Percentiles rank a stretch among this genome's conserved stretches.
Evolutionary conservation across 2,113 vertebrate genomes (phyloP).

Genomic region (Myotis brandtii): DNA sequence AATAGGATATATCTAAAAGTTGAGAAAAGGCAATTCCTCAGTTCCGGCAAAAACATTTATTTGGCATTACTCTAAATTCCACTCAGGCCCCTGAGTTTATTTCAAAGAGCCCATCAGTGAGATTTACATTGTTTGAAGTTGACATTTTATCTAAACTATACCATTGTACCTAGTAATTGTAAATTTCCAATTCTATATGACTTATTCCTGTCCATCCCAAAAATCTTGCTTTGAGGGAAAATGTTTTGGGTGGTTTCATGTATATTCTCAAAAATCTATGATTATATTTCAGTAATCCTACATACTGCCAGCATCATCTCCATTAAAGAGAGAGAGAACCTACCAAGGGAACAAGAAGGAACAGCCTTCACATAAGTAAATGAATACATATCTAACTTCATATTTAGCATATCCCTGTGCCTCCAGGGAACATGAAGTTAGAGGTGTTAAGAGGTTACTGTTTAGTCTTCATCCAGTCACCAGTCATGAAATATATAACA

Average conservation of each 20-base stretch:
- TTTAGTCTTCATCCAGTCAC: neutral
- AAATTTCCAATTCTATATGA: neutral
- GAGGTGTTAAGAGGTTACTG: neutral
- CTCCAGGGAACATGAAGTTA: neutral
- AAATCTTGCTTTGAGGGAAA: neutral
- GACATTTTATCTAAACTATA: neutral
- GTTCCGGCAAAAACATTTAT: neutral
- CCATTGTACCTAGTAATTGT: neutral
- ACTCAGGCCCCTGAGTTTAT: neutral
- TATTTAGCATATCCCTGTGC: neutral
- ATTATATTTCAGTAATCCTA: neutral
- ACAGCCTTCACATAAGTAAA: neutral
- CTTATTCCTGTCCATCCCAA: neutral
- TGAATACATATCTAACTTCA: neutral
- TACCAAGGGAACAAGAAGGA: neutral
- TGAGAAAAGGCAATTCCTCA: neutral
- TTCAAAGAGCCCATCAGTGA: neutral
- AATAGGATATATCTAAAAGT: neutral
- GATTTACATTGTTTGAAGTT: neutral
- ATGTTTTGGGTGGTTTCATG: neutral
- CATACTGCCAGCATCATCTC: neutral
- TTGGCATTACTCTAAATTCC: neutral
- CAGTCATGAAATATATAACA: neutral
- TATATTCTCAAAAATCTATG: neutral
- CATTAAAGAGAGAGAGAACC: neutral